Evolutionary conservation across 2,888 invertebrate genomes (phyloP).

Genomic region (Cryptocephalus moraei): DNA sequence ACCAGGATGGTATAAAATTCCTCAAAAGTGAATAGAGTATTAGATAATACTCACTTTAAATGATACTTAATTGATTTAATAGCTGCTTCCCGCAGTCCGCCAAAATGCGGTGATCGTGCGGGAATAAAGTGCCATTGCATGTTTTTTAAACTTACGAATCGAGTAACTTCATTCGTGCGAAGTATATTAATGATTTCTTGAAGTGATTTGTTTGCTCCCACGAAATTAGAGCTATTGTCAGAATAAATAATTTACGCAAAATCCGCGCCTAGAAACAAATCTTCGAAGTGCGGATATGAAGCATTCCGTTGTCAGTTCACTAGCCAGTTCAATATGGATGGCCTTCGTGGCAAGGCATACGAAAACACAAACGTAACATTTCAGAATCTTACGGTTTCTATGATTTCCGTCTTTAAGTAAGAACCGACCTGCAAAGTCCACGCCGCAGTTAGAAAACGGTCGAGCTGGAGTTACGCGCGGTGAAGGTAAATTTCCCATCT

Average conservation of each 20-base stretch:
- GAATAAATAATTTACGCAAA: background rate
- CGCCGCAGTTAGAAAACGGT: background rate
- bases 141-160: background rate
- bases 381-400: background rate
- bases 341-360: background rate
- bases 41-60: background rate
- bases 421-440: background rate
- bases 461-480: background rate
- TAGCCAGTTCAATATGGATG: background rate
- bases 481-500: background rate
- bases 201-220: background rate
- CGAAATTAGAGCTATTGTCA: slow-evolving; percentile 2
- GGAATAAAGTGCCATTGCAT: slow-evolving; percentile 2
- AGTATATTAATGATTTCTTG: background rate
- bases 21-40: no score
- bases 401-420: background rate
- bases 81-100: background rate
- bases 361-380: background rate
- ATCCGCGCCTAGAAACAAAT: background rate
- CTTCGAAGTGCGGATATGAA: slow-evolving; percentile 1
- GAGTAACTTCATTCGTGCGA: background rate
- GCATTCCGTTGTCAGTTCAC: background rate
- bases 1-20: no score
- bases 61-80: background rate
- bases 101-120: slow-evolving; percentile 1